These are phyloP conservation scores for Thalassarche chlororhynchos DNA, from an alignment of 2,113 vertebrate species.

Conservation along the genomic window DNA sequence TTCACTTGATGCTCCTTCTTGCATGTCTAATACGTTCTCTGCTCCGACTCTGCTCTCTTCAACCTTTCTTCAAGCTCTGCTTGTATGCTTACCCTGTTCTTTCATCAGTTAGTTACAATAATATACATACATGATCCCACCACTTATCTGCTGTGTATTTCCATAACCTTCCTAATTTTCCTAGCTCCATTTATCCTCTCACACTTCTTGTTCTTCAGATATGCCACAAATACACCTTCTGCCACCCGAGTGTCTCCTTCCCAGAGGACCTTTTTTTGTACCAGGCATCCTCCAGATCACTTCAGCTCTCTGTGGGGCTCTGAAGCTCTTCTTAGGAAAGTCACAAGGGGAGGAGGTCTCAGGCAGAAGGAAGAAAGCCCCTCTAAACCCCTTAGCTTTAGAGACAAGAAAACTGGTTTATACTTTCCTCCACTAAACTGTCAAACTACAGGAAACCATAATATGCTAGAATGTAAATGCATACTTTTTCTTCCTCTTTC, in stretches of 20 bases:
- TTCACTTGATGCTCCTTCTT: not conserved
- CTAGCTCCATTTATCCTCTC: not conserved
- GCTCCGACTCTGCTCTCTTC: not conserved
- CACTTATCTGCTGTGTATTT: not conserved
- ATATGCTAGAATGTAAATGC: not conserved
- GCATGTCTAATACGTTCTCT: not conserved
- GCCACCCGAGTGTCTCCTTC: not conserved
- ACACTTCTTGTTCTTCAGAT: not conserved
- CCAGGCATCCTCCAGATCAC: not conserved
- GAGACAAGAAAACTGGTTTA: not conserved
- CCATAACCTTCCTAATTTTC: not conserved
- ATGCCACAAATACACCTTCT: not conserved
- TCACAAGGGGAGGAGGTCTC: rapidly evolving
- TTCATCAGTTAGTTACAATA: not conserved
- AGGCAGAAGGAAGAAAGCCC: not conserved
- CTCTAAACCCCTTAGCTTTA: not conserved
- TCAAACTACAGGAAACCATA: not conserved
- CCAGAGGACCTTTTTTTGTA: not conserved
- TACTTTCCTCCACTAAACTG: not conserved
- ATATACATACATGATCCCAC: rapidly evolving
- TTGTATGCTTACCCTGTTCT: not conserved
- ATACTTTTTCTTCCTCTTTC: not conserved
- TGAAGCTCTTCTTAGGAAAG: not conserved
- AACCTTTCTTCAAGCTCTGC: not conserved
- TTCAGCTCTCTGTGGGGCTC: not conserved